Evolutionary conservation across 2,797 vertebrate species (phyloP).

Genomic region (Sebastes steindachneri): DNA sequence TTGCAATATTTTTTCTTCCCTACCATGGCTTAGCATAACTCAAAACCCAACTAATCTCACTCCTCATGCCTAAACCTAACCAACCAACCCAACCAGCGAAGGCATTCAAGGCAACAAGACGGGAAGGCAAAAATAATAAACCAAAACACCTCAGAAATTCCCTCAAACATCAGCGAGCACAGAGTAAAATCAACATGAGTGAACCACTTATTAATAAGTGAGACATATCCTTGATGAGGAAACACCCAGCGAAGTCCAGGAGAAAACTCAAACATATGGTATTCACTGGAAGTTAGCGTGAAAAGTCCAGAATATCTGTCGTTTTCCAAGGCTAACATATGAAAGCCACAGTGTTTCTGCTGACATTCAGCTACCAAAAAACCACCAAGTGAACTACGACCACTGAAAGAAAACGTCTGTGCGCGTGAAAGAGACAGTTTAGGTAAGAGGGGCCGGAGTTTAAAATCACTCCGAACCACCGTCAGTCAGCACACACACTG

Average conservation of each 20-base stretch:
- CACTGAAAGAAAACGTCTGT: slow-evolving; percentile 1
- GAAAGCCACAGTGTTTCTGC: slow-evolving; percentile 1
- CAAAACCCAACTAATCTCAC: no score
- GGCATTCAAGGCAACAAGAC: no score
- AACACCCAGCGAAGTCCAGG: background rate
- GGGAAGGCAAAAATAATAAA: background rate
- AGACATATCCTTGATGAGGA: background rate
- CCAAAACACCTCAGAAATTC: background rate
- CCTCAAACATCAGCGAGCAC: background rate
- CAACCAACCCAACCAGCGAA: no score
- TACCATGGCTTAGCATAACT: no score
- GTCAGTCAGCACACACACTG: slow-evolving; percentile 36
- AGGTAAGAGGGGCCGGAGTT: slow-evolving; percentile 44
- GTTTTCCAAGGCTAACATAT: background rate
- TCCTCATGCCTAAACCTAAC: no score
- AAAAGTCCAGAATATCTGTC: background rate
- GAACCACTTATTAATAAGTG: background rate
- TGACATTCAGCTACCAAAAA: background rate
- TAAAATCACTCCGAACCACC: slow-evolving; percentile 51
- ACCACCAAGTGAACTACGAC: background rate
- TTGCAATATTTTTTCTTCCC: accelerated
- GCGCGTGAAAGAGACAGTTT: slow-evolving; percentile 23
- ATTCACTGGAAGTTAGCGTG: background rate
- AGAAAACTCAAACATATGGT: background rate
- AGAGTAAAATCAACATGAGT: background rate